Conservation (phyloP, 2,797 vertebrate species). For the Glossophaga mutica region DNA sequence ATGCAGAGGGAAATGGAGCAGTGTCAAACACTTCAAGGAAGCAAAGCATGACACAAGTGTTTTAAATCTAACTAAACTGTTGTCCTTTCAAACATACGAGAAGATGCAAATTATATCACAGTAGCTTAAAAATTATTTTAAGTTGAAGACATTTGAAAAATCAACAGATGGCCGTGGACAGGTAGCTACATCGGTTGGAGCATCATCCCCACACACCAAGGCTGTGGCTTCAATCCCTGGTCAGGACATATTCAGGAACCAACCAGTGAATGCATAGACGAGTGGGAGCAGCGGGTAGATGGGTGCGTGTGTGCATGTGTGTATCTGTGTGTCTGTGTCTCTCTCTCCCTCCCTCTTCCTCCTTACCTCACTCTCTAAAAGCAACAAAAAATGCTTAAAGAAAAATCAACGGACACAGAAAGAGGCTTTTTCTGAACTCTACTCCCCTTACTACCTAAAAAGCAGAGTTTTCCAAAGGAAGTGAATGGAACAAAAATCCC, state of each 20-base stretch:
- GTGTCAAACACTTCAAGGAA: neutral
- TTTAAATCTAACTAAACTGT: neutral
- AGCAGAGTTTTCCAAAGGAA: neutral
- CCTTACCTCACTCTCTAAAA: too few relatives aligned
- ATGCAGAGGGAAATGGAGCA: neutral
- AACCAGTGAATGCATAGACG: too few relatives aligned
- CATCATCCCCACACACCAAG: neutral
- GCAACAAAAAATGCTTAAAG: too few relatives aligned
- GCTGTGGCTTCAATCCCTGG: too few relatives aligned
- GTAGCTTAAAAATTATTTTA: neutral
- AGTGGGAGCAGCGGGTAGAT: too few relatives aligned
- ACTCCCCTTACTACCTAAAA: neutral
- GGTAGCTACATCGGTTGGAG: neutral
- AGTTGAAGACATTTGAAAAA: neutral
- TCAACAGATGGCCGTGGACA: neutral
- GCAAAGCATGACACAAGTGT: neutral
- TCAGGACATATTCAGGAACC: too few relatives aligned
- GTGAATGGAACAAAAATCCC: neutral
- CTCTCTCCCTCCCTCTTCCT: too few relatives aligned
- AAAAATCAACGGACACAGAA: neutral
- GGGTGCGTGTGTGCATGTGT: too few relatives aligned
- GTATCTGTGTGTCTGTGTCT: too few relatives aligned
- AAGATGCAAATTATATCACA: neutral
- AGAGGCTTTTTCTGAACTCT: neutral
- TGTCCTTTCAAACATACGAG: neutral